Percentiles rank a stretch among this genome's conserved stretches.
Conservation (phyloP, 2,113 vertebrate genomes). For the Eonycteris spelaea region DNA sequence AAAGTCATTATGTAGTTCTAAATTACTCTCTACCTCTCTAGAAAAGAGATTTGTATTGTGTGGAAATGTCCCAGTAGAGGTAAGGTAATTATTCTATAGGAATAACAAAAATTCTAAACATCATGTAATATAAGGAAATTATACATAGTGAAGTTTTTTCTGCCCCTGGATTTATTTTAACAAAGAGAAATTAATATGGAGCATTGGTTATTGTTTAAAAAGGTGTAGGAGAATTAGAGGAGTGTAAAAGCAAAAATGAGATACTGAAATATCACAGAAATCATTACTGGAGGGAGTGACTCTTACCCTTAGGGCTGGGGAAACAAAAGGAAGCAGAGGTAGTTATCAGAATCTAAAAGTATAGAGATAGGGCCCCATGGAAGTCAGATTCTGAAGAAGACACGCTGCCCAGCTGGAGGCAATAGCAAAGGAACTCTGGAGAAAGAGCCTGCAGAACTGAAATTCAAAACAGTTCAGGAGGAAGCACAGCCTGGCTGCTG, state of each 20-base stretch:
- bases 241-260: background rate
- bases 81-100: background rate
- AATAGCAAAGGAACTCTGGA: background rate
- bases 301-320: background rate
- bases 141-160: background rate
- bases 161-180: background rate
- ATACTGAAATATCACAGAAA: background rate
- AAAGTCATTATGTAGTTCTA: background rate
- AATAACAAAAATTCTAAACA: background rate
- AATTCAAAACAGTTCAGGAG: background rate
- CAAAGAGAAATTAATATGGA: background rate
- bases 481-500: background rate
- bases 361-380: background rate
- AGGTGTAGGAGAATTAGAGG: background rate
- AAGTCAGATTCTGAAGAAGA: background rate
- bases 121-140: background rate
- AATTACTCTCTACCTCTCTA: rapidly evolving
- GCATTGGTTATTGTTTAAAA: background rate
- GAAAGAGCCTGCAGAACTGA: background rate
- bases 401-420: background rate
- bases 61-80: background rate
- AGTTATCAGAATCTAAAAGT: background rate
- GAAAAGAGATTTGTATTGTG: background rate
- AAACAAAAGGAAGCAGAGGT: background rate
- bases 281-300: background rate